Conservation (phyloP, 1,140 invertebrate species). For the Hycleus phaleratus region DNA sequence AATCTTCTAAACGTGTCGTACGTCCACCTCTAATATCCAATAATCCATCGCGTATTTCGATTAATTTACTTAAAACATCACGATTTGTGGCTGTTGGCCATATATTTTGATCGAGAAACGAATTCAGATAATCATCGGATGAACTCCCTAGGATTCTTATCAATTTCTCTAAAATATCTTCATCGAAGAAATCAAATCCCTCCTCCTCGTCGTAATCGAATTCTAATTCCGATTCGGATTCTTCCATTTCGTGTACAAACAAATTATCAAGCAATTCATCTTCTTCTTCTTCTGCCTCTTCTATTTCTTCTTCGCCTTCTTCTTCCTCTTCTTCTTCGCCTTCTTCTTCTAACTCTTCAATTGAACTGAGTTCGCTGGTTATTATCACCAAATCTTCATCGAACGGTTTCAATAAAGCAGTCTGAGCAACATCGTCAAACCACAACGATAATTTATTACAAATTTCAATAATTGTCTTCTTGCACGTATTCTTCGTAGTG, state of each 20-base stretch:
- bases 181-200: no score
- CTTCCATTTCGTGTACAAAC: not conserved
- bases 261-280: conserved; percentile 7
- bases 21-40: conserved; percentile 1
- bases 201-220: not conserved
- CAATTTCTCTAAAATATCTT: conserved; percentile 7
- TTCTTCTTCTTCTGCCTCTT: conserved; percentile 7
- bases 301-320: conserved; percentile 7
- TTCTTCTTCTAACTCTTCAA: not conserved
- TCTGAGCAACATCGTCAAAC: conserved; percentile 19
- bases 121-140: conserved; percentile 17
- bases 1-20: conserved; percentile 18
- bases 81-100: conserved; percentile 20
- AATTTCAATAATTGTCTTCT: conserved; percentile 26
- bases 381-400: conserved; percentile 9
- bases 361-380: no score
- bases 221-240: not conserved
- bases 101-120: conserved; percentile 11
- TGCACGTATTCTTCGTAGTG: conserved; percentile 20
- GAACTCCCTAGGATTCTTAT: conserved; percentile 17
- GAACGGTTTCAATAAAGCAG: conserved; percentile 6
- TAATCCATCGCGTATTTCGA: conserved; percentile 4
- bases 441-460: conserved; percentile 28
- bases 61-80: conserved; percentile 21
- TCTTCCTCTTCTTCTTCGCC: conserved; percentile 12